Percentiles rank a stretch among this genome's conserved stretches.
Evolutionary conservation across 2,113 vertebrate genomes (phyloP).

Genomic region (Tyto alba): DNA sequence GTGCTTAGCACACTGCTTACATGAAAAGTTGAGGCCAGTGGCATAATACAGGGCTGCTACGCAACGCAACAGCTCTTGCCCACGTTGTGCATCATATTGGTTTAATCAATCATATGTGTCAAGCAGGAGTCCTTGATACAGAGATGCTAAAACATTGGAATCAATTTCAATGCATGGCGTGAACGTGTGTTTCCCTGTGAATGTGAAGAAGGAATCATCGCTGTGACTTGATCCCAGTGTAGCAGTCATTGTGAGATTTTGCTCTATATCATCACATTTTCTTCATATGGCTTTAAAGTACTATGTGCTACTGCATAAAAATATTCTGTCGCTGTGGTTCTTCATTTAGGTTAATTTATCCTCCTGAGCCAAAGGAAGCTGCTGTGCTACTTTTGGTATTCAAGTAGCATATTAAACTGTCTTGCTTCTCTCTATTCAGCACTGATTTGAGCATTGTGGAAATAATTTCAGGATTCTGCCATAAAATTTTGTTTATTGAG

Average conservation of each 20-base stretch:
- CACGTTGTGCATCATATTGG: background rate
- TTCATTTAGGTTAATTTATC: background rate
- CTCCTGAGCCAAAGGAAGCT: background rate
- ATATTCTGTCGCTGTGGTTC: background rate
- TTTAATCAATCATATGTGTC: background rate
- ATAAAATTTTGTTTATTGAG: background rate
- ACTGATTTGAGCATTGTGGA: background rate
- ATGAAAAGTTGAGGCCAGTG: background rate
- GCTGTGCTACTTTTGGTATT: background rate
- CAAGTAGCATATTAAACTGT: background rate
- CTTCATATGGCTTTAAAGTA: background rate
- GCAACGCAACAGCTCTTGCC: background rate
- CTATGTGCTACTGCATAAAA: background rate
- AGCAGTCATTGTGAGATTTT: background rate
- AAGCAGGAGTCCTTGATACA: background rate
- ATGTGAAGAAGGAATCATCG: background rate
- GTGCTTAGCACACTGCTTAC: background rate
- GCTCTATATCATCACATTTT: background rate
- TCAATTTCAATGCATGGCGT: background rate
- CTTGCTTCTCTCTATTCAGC: background rate
- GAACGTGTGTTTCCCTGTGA: background rate
- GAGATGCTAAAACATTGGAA: background rate
- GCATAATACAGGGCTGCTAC: background rate
- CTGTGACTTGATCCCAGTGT: background rate
- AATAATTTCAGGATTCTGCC: background rate